Evolutionary conservation across 2,797 vertebrate genomes (phyloP), one percentile per base, ranked within the genome.

Genomic region (Siniperca scherzeri): DNA sequence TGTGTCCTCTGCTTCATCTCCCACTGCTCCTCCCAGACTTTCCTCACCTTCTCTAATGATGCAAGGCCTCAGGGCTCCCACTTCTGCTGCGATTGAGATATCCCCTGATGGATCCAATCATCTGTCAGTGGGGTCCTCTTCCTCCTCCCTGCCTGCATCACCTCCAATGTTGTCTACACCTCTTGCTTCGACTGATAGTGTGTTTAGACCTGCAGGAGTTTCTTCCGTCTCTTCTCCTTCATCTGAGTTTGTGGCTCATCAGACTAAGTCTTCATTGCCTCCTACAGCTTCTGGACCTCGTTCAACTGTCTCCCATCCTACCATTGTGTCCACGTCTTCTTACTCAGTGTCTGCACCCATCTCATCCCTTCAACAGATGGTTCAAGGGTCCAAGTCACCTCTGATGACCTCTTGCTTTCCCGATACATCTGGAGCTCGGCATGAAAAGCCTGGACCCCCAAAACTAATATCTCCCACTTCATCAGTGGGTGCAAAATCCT

Each of bases 341-440:
- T 87, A 85, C 78, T 78, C 82, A 0, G 46, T 60, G 4, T 79
- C 88, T 80, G 66, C 85, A 16, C 85, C 92, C 17, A 81, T 88
- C 42, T 88, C 86, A 36, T 89, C 91, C 73, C 89, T 91, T 79
- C 88, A 92, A 56, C 84, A 91, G 70, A 89, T 89, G 84, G 77
- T 89, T 74, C 88, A 93, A 69, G 85, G 87, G 74, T 87, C 94
- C 30, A 89, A 77, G 74, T 36, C 80, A 4, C 87, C 84, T 48
- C 76, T 53, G 33, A 62, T 84, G 74, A 83, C 77, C 14, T 57
- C 87, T 5, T 62, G 46, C 77, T 82, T 85, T 71, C 60, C 90
- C 1, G 78, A 90, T 59, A 42, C 53, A 53, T 70, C 72, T 68
- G 85, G 76, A 71, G 30, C 68, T 70, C 84, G 60, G 30, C 77